These are phyloP conservation scores for Cerastoderma edule DNA, from an alignment of 2,888 invertebrate genomes.

Conservation along the genomic window DNA sequence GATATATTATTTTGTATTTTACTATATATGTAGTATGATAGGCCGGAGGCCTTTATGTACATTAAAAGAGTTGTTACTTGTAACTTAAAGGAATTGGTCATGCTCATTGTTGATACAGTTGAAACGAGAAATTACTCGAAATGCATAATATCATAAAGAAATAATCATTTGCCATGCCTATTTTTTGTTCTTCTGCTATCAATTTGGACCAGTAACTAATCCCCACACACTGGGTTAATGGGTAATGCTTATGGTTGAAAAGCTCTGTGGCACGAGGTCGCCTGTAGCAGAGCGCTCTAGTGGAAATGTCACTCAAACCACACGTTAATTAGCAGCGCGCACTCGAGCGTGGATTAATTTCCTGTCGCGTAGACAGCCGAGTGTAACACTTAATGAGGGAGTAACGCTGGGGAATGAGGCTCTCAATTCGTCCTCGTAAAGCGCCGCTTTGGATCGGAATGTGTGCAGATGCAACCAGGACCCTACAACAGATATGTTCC, in stretches of 20 bases:
- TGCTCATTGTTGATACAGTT: no score
- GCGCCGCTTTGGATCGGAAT: background rate
- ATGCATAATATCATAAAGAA: background rate
- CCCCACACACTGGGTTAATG: background rate
- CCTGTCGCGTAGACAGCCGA: background rate
- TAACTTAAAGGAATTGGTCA: no score
- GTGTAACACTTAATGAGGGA: background rate
- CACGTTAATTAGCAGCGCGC: background rate
- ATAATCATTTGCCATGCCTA: background rate
- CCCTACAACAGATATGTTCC: background rate
- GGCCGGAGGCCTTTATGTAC: no score
- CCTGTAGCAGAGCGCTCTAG: background rate
- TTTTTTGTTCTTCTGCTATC: background rate
- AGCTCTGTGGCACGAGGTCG: background rate
- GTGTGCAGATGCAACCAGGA: background rate
- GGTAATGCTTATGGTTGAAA: background rate
- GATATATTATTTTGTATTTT: no score
- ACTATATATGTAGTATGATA: no score
- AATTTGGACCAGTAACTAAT: background rate
- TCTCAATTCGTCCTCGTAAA: no score
- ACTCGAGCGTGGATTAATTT: conserved; percentile 8
- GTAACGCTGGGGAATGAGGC: background rate
- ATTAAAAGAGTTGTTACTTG: no score
- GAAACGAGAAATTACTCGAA: no score
- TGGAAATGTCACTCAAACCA: background rate